A percentile compares a stretch with the other conserved stretches of the same genome.
Conservation (phyloP, 2,888 invertebrate genomes). For the Beris chalybata region DNA sequence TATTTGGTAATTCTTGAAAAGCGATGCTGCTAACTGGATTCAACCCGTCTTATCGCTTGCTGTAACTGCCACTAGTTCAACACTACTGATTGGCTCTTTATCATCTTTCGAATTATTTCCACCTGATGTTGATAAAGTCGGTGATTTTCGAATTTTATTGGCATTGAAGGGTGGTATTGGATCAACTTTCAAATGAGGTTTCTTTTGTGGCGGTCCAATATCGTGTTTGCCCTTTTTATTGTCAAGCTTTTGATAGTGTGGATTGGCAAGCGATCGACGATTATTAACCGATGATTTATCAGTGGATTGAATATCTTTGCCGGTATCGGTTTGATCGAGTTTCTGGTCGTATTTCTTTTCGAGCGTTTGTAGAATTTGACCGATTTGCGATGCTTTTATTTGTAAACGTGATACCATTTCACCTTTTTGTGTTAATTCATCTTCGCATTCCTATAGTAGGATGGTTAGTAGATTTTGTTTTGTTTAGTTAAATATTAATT, state of each 20-base stretch:
- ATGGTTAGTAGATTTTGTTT: slow-evolving; percentile 16
- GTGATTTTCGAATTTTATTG: slow-evolving; percentile 61
- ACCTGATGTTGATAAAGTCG: slow-evolving; percentile 49
- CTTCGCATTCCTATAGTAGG: slow-evolving; percentile 81
- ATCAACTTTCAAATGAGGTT: slow-evolving; percentile 54
- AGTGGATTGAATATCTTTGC: slow-evolving; percentile 58
- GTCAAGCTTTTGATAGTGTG: slow-evolving; percentile 51
- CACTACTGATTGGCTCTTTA: not conserved
- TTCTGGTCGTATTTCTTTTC: slow-evolving; percentile 66
- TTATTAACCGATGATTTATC: slow-evolving; percentile 58
- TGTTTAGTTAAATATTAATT: no score
- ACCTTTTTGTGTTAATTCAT: slow-evolving; percentile 93
- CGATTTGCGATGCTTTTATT: slow-evolving; percentile 93
- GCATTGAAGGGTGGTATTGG: slow-evolving; percentile 57
- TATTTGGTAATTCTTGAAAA: no score
- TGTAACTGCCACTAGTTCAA: not conserved
- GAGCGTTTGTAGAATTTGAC: slow-evolving; percentile 87
- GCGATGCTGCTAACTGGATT: not conserved
- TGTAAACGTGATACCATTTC: slow-evolving; percentile 94
- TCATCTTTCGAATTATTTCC: slow-evolving; percentile 1
- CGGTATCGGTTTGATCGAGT: slow-evolving; percentile 68
- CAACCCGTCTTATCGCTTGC: not conserved
- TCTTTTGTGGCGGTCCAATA: slow-evolving; percentile 53
- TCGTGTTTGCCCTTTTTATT: slow-evolving; percentile 45
- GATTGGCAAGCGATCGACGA: slow-evolving; percentile 55